Conservation (phyloP, 2,797 vertebrate species). For the Melanotaenia trifasciata region DNA sequence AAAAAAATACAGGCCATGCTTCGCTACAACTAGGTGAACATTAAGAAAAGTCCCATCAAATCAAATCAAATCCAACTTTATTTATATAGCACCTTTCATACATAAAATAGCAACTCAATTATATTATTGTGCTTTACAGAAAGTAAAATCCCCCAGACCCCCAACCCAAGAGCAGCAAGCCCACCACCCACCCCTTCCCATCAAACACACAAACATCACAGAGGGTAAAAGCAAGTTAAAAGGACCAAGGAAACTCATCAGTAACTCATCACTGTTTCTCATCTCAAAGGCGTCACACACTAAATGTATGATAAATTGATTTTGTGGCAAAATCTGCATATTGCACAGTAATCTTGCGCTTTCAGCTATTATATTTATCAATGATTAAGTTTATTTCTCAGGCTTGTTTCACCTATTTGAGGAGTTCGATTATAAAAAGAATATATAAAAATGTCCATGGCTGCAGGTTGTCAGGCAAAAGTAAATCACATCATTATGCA, state of each 20-base stretch:
- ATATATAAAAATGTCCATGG: neutral
- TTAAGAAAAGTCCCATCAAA: slow-evolving; percentile 43
- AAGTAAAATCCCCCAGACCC: too few relatives aligned
- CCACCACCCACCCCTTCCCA: too few relatives aligned
- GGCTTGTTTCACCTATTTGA: slow-evolving; percentile 21
- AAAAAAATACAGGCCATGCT: neutral
- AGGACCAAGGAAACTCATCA: too few relatives aligned
- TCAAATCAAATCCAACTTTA: too few relatives aligned
- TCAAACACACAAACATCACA: too few relatives aligned
- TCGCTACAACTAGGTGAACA: slow-evolving; percentile 17
- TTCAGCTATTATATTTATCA: neutral
- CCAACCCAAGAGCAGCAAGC: too few relatives aligned
- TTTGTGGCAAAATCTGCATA: slow-evolving; percentile 3
- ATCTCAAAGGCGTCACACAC: slow-evolving; percentile 17
- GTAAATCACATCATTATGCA: slow-evolving; percentile 45
- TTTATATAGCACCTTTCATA: too few relatives aligned
- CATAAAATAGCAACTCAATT: too few relatives aligned
- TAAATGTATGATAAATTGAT: slow-evolving; percentile 26
- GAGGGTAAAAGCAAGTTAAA: too few relatives aligned
- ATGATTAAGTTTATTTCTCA: slow-evolving; percentile 31
- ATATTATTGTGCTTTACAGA: too few relatives aligned
- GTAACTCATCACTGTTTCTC: slow-evolving; percentile 36
- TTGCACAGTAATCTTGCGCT: neutral
- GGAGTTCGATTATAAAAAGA: slow-evolving; percentile 8
- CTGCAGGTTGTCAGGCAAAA: slow-evolving; percentile 23